Evolutionary conservation across 2,113 vertebrate species (phyloP).

Genomic region (Heterotis niloticus): DNA sequence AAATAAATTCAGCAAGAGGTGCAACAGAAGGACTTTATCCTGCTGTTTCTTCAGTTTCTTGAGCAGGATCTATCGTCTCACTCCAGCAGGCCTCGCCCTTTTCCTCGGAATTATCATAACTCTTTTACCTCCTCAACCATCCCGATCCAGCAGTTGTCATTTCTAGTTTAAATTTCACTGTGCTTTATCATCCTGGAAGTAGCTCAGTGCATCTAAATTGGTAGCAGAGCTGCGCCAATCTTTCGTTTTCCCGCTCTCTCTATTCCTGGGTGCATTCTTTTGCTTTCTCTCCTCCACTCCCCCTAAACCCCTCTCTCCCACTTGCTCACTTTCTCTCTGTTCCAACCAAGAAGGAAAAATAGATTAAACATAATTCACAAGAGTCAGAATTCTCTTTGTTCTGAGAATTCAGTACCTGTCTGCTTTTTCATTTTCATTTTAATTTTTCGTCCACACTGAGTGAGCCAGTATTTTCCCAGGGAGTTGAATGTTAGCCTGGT

Average conservation of each 20-base stretch:
- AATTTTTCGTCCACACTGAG: background rate
- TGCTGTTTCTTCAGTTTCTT: background rate
- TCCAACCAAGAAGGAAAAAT: background rate
- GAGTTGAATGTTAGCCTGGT: background rate
- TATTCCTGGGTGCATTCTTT: background rate
- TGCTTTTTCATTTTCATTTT: background rate
- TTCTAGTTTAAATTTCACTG: constrained; percentile 4
- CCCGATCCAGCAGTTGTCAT: too few relatives aligned
- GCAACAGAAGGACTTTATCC: too few relatives aligned
- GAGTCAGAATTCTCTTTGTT: background rate
- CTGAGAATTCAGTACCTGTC: background rate
- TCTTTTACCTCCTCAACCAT: too few relatives aligned
- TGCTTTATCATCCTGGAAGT: constrained; percentile 9
- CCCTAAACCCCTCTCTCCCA: background rate
- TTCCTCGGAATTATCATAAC: too few relatives aligned
- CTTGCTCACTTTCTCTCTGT: constrained; percentile 14
- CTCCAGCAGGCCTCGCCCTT: background rate
- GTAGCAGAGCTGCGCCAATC: background rate
- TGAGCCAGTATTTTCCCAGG: background rate
- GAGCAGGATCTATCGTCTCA: background rate
- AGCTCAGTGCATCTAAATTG: background rate
- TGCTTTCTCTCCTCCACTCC: background rate
- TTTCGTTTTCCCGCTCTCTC: background rate
- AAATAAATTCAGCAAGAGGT: too few relatives aligned
- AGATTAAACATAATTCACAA: background rate